Base-by-base conservation (phyloP, 2,888 invertebrate species). In the Ochropleura leucogaster region DNA sequence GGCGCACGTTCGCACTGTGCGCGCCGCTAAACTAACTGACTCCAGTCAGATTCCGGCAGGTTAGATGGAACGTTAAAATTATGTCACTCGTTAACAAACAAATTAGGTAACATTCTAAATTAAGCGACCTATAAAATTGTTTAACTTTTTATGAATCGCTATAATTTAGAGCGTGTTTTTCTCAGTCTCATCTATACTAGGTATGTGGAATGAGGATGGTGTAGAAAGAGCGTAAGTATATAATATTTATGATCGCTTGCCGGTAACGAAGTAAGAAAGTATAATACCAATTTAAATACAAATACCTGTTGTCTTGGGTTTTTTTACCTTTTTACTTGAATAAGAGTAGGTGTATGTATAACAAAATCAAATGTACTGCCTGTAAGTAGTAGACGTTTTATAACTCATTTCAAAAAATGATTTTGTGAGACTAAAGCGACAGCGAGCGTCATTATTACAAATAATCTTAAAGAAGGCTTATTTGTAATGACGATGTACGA, bases 1-100 rank as follows among this genome's bases (percentile, higher is more conserved):
- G 77, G 89, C 89, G 89, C 91, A 91, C 92, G 91, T 90, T 90
- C 90, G 87, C 88, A 90, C 93, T 89, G 90, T 85, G 91, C 91
- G 88, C 90, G 89, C 86, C 88, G 68, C 81, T 84, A 74, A 68
- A 87, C 86, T 78, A 79, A 84, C 89, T 87, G 89, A 90, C 89
- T 85, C 63, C 78, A 79, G 69, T 78, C 77, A 72, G 79, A 74
- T 77, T 84, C 79, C 79, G 78, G 64, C 79, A 81, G 66, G 82
- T 82, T 84, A 76, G 79, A 83, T 68, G 79, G 74, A 79, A 75
- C 80, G 78, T 78, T 79, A 84, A 79, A 87, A 86, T 90, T 90
- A 83, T 90, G 89, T 90, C 90, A 91, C 84, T 88, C 87, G 77
- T 84, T 82, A 80, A 87, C 75, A 79, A 83, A 85, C 83, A 82